phyloP scores from a whole-genome alignment of 2,888 invertebrate genomes.

The Pseudolycoriella hygida region DNA sequence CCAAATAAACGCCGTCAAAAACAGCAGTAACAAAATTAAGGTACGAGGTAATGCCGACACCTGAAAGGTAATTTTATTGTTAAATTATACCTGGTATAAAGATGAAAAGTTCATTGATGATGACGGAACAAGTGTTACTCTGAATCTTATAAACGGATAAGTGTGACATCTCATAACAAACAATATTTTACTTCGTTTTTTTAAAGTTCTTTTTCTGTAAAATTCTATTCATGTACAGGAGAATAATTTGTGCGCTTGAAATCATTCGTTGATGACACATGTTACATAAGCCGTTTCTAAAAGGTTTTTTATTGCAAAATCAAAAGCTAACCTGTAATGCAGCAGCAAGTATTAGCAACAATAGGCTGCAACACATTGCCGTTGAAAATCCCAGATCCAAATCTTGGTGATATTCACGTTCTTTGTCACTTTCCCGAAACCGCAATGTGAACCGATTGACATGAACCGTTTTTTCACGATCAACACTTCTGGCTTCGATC shows the following conservation, averaged over 20 bases:
- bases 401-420: slow-evolving; percentile 76
- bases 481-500: slow-evolving; percentile 77
- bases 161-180: no score
- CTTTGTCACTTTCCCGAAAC: slow-evolving; percentile 71
- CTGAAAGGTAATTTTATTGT: slow-evolving; percentile 15
- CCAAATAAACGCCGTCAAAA: slow-evolving; percentile 82
- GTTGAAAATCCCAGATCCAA: slow-evolving; percentile 74
- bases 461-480: slow-evolving; percentile 76
- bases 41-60: slow-evolving; percentile 70
- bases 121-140: no score
- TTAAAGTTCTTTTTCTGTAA: no score
- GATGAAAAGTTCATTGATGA: no score
- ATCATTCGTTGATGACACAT: no score
- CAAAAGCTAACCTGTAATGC: slow-evolving; percentile 41
- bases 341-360: slow-evolving; percentile 55
- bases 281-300: no score
- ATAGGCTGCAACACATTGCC: slow-evolving; percentile 58
- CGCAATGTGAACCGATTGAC: slow-evolving; percentile 71
- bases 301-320: no score
- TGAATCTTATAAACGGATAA: no score
- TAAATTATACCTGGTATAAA: no score
- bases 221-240: no score
- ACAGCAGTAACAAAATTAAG: slow-evolving; percentile 62
- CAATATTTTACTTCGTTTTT: no score
- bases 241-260: slow-evolving; percentile 2